Evolutionary conservation across 2,113 vertebrate species (phyloP).

Genomic region (Elachura formosa): DNA sequence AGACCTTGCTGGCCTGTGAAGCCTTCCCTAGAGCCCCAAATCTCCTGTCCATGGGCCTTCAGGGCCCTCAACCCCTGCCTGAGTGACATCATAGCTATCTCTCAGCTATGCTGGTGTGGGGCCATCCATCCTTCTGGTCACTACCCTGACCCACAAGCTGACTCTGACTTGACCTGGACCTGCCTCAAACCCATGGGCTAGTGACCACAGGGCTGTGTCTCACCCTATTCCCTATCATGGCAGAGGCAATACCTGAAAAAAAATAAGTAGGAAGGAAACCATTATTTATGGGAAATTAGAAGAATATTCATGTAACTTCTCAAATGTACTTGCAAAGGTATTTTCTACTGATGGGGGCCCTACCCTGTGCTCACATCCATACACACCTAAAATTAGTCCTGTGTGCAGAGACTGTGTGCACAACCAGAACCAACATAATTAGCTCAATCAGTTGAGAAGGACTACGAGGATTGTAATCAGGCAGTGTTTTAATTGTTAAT

Average conservation of each 20-base stretch:
- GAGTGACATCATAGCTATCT: fast-evolving
- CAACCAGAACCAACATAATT: not conserved
- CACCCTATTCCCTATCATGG: not conserved
- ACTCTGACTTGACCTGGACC: not conserved
- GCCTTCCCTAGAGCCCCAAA: not conserved
- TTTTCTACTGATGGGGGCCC: not conserved
- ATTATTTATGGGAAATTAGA: not conserved
- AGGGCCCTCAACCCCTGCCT: not conserved
- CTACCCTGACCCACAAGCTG: not conserved
- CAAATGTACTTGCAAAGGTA: not conserved
- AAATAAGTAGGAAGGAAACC: not conserved
- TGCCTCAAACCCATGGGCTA: not conserved
- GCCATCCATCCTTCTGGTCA: not conserved
- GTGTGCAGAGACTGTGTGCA: not conserved
- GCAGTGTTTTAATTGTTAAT: not conserved
- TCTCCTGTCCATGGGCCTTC: not conserved
- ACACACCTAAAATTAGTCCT: not conserved
- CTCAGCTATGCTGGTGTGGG: not conserved
- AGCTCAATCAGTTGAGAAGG: not conserved
- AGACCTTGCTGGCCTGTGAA: not conserved
- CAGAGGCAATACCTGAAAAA: not conserved
- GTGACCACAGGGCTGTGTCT: not conserved
- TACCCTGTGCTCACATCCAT: not conserved
- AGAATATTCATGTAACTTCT: not conserved
- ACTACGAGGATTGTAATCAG: not conserved